These are phyloP conservation scores for Percina caprodes DNA, from an alignment of 2,113 vertebrate genomes.

Conservation along the genomic window DNA sequence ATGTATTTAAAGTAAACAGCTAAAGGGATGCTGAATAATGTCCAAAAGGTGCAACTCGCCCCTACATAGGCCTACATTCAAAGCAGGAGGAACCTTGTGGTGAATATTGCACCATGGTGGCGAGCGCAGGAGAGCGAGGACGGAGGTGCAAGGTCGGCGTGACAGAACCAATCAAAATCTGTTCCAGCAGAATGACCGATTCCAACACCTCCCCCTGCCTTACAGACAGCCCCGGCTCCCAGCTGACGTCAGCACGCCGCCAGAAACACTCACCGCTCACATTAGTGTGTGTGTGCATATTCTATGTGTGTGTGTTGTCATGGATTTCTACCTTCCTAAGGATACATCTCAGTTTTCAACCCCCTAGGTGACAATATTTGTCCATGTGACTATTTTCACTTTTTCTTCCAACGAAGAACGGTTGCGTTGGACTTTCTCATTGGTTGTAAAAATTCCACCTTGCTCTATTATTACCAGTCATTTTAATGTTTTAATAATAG, in stretches of 20 bases:
- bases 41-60: not conserved
- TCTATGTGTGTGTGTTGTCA: not conserved
- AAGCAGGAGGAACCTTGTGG: not conserved
- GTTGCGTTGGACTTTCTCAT: too few relatives aligned
- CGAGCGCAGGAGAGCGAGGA: constrained; percentile 8
- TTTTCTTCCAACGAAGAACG: not conserved
- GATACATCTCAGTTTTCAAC: not conserved
- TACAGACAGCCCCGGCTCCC: constrained; percentile 24
- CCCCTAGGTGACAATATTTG: not conserved
- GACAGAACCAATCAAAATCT: constrained; percentile 68
- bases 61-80: not conserved
- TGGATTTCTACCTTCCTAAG: not conserved
- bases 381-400: not conserved
- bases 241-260: constrained; percentile 50
- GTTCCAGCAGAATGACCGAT: constrained; percentile 57
- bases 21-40: not conserved
- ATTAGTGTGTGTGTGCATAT: not conserved
- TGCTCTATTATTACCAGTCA: too few relatives aligned
- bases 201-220: constrained; percentile 44
- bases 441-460: too few relatives aligned
- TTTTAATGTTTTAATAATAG: too few relatives aligned
- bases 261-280: constrained; percentile 50
- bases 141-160: constrained; percentile 63
- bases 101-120: not conserved
- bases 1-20: not conserved